Base-by-base conservation (phyloP, 2,113 vertebrate species). In the Tupaia chinensis region DNA sequence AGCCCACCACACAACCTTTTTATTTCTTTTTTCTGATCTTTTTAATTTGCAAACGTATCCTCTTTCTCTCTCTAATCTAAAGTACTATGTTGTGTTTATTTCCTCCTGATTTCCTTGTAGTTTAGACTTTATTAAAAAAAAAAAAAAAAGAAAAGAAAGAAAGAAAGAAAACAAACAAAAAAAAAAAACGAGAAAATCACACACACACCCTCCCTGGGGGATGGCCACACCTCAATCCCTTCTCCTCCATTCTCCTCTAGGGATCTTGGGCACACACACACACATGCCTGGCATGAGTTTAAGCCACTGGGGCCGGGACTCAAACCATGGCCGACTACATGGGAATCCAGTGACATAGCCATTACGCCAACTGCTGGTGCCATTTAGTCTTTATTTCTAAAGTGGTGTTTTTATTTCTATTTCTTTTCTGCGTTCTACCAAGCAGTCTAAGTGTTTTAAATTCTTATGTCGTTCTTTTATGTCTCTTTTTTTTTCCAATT, bases 341-440 rank as follows among this genome's bases (percentile, higher is more conserved):
- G 44, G 44, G 44, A 44, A 5, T 44, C 44, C 44, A 44, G 44
- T 44, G 44, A 44, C 44, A 44, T 44, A 44, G 44, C 44, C 44
- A 44, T 44, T 44, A 44, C 44, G 44, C 44, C 44, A 44, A 44
- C 44, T 44, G 44, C 44, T 44, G 44, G 44, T 44, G 4, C 44
- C 44, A 58, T 80, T 86, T 76, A 66, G 56, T 82, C 17, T 81
- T 70, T 23, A 34, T 74, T 90, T 54, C 53, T 63, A 81, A 93
- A 76, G 23, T 76, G 20, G 27, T 68, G 32, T 78, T 91, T 95
- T 87, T 73, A 88, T 56, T 88, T 81, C 77, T 93, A 82, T 63
- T 63, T 87, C n/a, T 65, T 83, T 82, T n/a, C 34, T 15, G 6
- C 82, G n/a, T 65, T 61, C 77, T 79, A 27, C 70, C 32, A 25